Conservation (phyloP, 2,888 invertebrate species). For the Epinotia demarniana region DNA sequence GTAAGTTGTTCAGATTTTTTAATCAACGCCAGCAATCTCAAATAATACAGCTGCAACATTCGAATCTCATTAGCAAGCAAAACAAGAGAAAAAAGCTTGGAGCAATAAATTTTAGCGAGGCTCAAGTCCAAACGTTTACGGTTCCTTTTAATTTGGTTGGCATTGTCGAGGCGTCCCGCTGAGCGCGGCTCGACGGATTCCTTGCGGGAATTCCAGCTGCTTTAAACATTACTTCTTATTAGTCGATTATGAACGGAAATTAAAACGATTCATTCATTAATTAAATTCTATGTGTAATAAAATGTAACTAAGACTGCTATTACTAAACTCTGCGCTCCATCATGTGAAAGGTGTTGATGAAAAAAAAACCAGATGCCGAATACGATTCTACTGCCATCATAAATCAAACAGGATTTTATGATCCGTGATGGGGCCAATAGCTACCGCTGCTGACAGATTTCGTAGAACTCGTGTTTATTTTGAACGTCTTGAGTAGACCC, state of each 20-base stretch:
- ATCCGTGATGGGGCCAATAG: slow-evolving; percentile 62
- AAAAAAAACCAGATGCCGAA: slow-evolving; percentile 64
- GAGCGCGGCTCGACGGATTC: slow-evolving; percentile 76
- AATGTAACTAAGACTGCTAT: slow-evolving; percentile 34
- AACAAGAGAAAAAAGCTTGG: slow-evolving; percentile 78
- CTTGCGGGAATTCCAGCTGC: slow-evolving; percentile 81
- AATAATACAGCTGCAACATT: slow-evolving; percentile 79
- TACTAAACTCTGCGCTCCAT: slow-evolving; percentile 22
- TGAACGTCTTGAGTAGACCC: slow-evolving; percentile 73
- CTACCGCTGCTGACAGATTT: slow-evolving; percentile 65
- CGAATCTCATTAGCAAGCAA: slow-evolving; percentile 82
- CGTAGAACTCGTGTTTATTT: slow-evolving; percentile 76
- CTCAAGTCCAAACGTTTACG: slow-evolving; percentile 82
- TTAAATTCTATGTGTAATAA: slow-evolving; percentile 47
- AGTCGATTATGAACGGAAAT: slow-evolving; percentile 76
- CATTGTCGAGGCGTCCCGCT: slow-evolving; percentile 81
- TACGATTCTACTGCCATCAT: slow-evolving; percentile 60
- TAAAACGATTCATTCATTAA: slow-evolving; percentile 61
- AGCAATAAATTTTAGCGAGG: slow-evolving; percentile 83
- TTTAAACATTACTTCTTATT: slow-evolving; percentile 80
- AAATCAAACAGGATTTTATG: slow-evolving; percentile 72
- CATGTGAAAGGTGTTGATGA: slow-evolving; percentile 35
- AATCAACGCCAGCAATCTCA: slow-evolving; percentile 68
- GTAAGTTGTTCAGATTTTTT: slow-evolving; percentile 62
- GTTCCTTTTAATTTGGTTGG: slow-evolving; percentile 84